Evolutionary conservation across 2,888 invertebrate species (phyloP), one percentile per base, ranked within the genome.

Genomic region (Rosalia funebris): DNA sequence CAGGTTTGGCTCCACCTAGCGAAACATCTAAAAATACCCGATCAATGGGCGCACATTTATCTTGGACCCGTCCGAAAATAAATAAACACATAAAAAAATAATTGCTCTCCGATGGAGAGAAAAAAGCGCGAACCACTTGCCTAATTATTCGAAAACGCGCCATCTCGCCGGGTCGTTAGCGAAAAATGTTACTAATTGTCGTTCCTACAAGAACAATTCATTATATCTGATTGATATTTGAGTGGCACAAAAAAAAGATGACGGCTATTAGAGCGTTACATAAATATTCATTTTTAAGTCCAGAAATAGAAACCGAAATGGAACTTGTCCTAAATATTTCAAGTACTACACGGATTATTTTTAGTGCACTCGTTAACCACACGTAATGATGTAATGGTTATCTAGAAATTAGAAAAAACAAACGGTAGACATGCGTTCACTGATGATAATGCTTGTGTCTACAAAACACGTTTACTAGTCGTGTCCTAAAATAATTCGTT

Each of bases 271-370:
- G 37, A 19, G 42, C 11, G 34, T 54, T 34, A 15, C 17, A 17
- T 44, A 42, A 42, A 34, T 44, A 54, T 31, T 34, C 11, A 17
- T 44, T 42, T 34, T 54, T 53, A 19, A 19, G 34, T 44, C 36
- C 42, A 16, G 34, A 19, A 42, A 34, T 54, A 39, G 52, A 44
- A 42, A 42, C 32, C 5, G 44, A n/a, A n/a, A n/a, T n/a, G n/a
- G n/a, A n/a, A n/a, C n/a, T n/a, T 53, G 48, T 37, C 15, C 48
- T 19, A 19, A 48, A 48, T 37, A 36, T 48, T 36, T 37, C 4
- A 48, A 17, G 34, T 48, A 36, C 15, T 25, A 9, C 25, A 25
- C 4, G 4, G 9, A 25, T 25, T 25, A 25, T 25, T 25, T 25
- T 25, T 25, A 25, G 25, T 25, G 25, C 9, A 25, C 25, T 25